Conservation (phyloP, 1,140 invertebrate genomes). For the Lordiphosa collinella region DNA sequence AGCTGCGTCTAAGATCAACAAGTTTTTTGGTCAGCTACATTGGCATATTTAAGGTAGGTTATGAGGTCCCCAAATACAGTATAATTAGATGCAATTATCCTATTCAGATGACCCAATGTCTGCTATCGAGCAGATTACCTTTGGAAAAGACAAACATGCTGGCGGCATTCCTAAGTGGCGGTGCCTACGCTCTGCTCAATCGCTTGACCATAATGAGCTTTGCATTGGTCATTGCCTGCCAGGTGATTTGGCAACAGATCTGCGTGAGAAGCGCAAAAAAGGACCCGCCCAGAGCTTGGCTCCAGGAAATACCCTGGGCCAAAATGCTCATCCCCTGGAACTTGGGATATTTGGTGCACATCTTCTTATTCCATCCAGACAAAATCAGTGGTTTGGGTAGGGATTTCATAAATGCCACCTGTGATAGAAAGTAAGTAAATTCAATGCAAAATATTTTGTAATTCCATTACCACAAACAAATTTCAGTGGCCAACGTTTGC, state of each 20-base stretch:
- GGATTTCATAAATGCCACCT: constrained; percentile 39
- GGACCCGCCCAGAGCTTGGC: background rate
- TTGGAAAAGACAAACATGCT: constrained; percentile 6
- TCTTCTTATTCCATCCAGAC: constrained; percentile 12
- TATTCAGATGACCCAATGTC: constrained; percentile 26
- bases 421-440: constrained; percentile 38
- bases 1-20: constrained; percentile 24
- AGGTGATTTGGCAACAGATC: constrained; percentile 40
- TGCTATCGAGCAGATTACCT: constrained; percentile 8
- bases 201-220: constrained; percentile 41
- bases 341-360: constrained; percentile 38
- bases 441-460: background rate
- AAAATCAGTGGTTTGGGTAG: constrained; percentile 19
- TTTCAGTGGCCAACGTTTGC: constrained; percentile 28
- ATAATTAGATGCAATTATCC: background rate
- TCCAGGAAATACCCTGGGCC: constrained; percentile 35
- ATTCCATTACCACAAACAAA: background rate
- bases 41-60: constrained; percentile 30
- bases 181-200: constrained; percentile 18
- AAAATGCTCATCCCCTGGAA: constrained; percentile 31
- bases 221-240: constrained; percentile 34
- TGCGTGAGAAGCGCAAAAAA: background rate
- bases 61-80: background rate
- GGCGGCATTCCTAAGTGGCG: constrained; percentile 41
- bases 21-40: constrained; percentile 39